A percentile compares a stretch with the other conserved stretches of the same genome.
phyloP scores from a whole-genome alignment of 2,113 vertebrate genomes.

The Alligator mississippiensis region DNA sequence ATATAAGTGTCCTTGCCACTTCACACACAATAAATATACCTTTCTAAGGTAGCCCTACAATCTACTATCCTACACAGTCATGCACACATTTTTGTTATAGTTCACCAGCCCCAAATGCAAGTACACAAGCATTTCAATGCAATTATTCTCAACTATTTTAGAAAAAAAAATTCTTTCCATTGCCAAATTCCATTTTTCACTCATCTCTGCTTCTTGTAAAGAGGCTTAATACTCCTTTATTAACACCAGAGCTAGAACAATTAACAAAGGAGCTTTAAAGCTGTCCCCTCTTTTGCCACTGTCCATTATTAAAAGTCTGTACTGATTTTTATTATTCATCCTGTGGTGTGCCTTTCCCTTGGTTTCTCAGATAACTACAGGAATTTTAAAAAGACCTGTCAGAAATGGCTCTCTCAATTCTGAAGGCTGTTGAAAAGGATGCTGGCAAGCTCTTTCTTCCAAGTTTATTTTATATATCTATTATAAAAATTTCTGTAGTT shows the following conservation, averaged over 20 bases:
- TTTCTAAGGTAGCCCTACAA: slow-evolving; percentile 4
- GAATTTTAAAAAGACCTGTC: slow-evolving; percentile 35
- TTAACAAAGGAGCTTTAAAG: neutral
- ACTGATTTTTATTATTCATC: slow-evolving; percentile 47
- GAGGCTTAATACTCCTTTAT: neutral
- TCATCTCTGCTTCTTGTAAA: neutral
- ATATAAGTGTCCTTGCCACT: neutral
- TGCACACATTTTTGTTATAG: neutral
- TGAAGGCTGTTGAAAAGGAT: slow-evolving; percentile 22
- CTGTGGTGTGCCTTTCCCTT: neutral
- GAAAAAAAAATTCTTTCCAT: neutral
- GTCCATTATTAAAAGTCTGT: slow-evolving; percentile 2
- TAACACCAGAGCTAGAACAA: neutral
- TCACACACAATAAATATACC: neutral
- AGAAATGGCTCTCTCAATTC: neutral
- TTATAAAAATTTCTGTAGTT: too few species aligned
- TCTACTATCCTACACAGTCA: neutral
- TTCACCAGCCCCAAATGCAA: neutral
- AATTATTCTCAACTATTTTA: slow-evolving; percentile 18
- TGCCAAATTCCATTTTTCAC: neutral
- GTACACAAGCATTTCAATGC: neutral
- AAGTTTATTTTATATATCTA: neutral
- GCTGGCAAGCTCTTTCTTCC: neutral
- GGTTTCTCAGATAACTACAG: neutral
- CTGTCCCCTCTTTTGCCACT: neutral